Evolutionary conservation across 2,888 invertebrate genomes (phyloP), one percentile per base, ranked within the genome.

Genomic region (Cosmopolites sordidus): DNA sequence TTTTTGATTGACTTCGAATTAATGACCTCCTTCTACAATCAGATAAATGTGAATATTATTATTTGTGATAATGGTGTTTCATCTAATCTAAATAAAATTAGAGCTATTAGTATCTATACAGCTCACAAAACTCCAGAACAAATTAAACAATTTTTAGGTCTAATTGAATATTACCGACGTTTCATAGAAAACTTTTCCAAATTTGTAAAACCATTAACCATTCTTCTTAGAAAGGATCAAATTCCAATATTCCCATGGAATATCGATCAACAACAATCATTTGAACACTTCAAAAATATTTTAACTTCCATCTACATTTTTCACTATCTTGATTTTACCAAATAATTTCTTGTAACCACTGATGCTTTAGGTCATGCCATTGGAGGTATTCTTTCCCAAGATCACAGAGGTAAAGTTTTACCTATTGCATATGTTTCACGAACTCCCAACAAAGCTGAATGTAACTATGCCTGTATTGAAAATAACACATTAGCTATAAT

Each of bases 1-100:
- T 71, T 5, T 69, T 70, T 45, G 47, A 69, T 1, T 43, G 64
- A n/a, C 49, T 60, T 17, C 66, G 69, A 62, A 66, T 71, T 6
- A 65, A 71, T 45, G 15, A 47, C 6, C 22, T 51, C n/a, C 9
- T 30, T 16, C 8, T 43, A 6, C 27, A 27, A 9, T 9, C 27
- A 5, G n/a, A n/a, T n/a, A n/a, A n/a, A n/a, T n/a, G n/a, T n/a
- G n/a, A n/a, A n/a, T n/a, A n/a, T n/a, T n/a, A n/a, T n/a, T n/a
- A n/a, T n/a, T n/a, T n/a, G n/a, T n/a, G 27, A 27, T 27, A 27
- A 27, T 6, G 2, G 63, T 9, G 56, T 66, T 12, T 65, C 57
- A 38, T 66, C 68, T 4, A 63, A 67, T 38, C 64, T 66, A 0
- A 56, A 61, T 1, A 67, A 68, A 57, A 51, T 62, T 9, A 46